These are phyloP conservation scores for Steinernema carpocapsae DNA, from an alignment of 2,888 invertebrate genomes.

Conservation along the genomic window DNA sequence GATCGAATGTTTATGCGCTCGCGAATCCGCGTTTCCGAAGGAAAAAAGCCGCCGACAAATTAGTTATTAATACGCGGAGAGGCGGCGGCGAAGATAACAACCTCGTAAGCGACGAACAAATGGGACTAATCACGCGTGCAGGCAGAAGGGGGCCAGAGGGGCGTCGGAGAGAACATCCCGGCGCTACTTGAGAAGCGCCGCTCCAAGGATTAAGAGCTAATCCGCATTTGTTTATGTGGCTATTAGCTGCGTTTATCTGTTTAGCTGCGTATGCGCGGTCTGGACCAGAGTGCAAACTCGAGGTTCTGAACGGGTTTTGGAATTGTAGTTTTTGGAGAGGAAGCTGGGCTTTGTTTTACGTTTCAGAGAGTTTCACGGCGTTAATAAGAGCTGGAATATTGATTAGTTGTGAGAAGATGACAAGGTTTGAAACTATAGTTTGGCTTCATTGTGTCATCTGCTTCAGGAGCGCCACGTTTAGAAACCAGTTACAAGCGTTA, in stretches of 20 bases:
- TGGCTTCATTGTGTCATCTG: neutral
- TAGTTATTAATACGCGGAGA: slow-evolving; percentile 12
- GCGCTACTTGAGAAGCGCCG: no score
- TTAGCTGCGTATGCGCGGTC: no score
- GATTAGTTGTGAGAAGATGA: no score
- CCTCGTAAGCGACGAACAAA: neutral
- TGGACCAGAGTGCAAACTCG: no score
- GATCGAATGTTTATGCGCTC: neutral
- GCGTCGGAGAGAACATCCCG: no score
- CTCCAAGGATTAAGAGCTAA: slow-evolving; percentile 27
- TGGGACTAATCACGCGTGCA: slow-evolving; percentile 29
- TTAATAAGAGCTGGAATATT: no score
- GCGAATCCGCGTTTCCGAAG: neutral
- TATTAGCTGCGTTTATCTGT: slow-evolving; percentile 2
- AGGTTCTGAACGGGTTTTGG: no score
- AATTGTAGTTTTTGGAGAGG: no score
- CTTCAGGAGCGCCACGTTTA: neutral
- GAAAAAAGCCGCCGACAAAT: neutral
- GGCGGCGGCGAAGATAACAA: slow-evolving; percentile 22
- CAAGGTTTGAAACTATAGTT: neutral
- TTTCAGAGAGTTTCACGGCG: no score
- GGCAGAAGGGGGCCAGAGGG: neutral
- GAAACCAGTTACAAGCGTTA: neutral
- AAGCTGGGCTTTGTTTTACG: no score
- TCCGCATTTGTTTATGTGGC: slow-evolving; percentile 28